Conservation (phyloP, 2,797 vertebrate species). For the Halcyon chelicuti region DNA sequence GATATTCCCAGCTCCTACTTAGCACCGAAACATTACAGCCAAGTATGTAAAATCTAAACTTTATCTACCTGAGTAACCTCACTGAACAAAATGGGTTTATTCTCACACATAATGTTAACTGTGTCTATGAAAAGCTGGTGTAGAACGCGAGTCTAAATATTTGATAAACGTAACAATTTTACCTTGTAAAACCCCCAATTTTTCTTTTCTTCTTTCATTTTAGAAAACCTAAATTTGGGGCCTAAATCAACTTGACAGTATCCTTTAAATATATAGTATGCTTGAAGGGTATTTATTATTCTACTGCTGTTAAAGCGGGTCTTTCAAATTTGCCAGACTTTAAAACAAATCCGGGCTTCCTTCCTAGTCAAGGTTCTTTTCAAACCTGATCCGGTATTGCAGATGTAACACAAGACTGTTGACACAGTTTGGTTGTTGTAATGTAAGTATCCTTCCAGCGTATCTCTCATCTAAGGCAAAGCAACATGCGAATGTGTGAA, state of each 20-base stretch:
- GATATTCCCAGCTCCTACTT: neutral
- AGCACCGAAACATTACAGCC: neutral
- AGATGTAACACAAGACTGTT: neutral
- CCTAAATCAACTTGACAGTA: neutral
- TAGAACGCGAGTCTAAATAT: neutral
- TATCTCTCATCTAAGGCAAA: neutral
- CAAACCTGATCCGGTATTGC: neutral
- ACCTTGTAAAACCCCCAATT: neutral
- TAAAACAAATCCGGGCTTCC: neutral
- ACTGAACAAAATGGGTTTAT: neutral
- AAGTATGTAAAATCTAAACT: neutral
- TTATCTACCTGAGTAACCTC: neutral
- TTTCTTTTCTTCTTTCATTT: neutral
- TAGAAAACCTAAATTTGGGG: neutral
- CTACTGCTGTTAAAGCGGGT: neutral
- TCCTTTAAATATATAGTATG: neutral
- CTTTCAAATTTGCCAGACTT: constrained; percentile 21
- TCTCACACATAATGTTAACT: neutral
- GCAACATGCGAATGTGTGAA: neutral
- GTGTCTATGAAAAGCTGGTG: neutral
- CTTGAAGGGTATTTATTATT: constrained; percentile 28
- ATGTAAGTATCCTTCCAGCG: neutral
- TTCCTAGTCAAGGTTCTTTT: neutral
- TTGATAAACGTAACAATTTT: neutral
- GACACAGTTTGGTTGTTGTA: neutral